A percentile compares a stretch with the other conserved stretches of the same genome.
Evolutionary conservation across 2,888 invertebrate genomes (phyloP).

Genomic region (Sinopyrophorus schimmeli): DNA sequence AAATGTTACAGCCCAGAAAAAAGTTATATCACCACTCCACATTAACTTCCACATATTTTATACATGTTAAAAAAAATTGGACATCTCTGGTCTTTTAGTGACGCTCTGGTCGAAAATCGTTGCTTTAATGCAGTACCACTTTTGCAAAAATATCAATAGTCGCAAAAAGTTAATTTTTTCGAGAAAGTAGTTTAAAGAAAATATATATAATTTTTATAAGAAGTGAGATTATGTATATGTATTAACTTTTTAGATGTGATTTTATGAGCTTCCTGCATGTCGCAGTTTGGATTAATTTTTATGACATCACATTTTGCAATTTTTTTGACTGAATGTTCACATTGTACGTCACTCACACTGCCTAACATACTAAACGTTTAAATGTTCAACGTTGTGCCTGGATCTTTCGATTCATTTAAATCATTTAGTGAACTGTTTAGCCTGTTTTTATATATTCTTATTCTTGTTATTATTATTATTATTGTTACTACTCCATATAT

Average conservation of each 20-base stretch:
- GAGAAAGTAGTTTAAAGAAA: background rate
- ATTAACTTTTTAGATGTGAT: slow-evolving; percentile 39
- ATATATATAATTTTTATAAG: background rate
- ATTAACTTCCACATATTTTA: no score
- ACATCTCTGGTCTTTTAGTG: no score
- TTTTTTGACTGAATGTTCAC: slow-evolving; percentile 30
- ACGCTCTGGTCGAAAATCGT: no score
- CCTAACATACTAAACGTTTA: slow-evolving; percentile 34
- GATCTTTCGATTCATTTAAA: slow-evolving; percentile 22
- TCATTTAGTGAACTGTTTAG: slow-evolving; percentile 28
- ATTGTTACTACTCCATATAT: slow-evolving; percentile 5
- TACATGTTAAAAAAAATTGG: no score
- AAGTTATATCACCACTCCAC: no score
- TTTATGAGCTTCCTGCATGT: slow-evolving; percentile 49
- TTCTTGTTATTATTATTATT: slow-evolving; percentile 1
- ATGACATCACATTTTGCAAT: slow-evolving; percentile 39
- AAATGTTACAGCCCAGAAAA: no score
- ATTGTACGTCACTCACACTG: slow-evolving; percentile 36
- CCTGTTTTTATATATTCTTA: slow-evolving; percentile 24
- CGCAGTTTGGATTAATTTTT: slow-evolving; percentile 39
- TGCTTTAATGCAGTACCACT: no score
- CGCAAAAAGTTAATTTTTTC: no score
- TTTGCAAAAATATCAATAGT: no score
- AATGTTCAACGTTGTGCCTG: slow-evolving; percentile 29
- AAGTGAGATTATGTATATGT: slow-evolving; percentile 20